phyloP scores from a whole-genome alignment of 2,797 vertebrate genomes.

The Salarias fasciatus region DNA sequence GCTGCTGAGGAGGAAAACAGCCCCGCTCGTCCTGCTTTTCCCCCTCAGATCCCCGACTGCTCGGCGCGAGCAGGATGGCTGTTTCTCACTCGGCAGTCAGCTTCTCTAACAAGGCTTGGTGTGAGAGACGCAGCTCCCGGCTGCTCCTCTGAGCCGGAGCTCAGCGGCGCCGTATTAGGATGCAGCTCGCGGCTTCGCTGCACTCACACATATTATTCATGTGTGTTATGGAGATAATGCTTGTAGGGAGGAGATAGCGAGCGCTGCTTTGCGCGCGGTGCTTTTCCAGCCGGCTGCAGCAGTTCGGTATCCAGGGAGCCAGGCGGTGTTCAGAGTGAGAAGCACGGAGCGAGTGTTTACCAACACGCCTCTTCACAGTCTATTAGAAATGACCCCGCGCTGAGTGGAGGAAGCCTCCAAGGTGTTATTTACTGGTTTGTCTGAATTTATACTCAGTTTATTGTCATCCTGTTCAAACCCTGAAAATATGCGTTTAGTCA shows the following conservation, averaged over 20 bases:
- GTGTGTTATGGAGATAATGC: slow-evolving; percentile 31
- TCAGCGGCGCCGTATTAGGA: slow-evolving; percentile 33
- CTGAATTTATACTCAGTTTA: no score
- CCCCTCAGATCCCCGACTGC: slow-evolving; percentile 12
- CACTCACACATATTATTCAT: slow-evolving; percentile 19
- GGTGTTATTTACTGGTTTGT: not conserved
- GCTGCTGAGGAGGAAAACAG: not conserved
- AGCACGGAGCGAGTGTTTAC: slow-evolving; percentile 13
- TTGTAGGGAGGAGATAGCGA: slow-evolving; percentile 26
- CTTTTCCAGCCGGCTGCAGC: slow-evolving; percentile 18
- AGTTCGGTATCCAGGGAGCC: slow-evolving; percentile 26
- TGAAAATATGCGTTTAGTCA: no score
- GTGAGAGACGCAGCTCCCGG: slow-evolving; percentile 2
- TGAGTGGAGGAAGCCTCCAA: not conserved
- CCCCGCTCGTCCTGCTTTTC: not conserved
- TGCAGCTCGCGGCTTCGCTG: slow-evolving; percentile 37
- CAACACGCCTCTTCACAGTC: not conserved
- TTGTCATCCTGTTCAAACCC: no score
- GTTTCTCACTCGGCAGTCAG: slow-evolving; percentile 3
- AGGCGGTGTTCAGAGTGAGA: slow-evolving; percentile 13
- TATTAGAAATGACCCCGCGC: not conserved
- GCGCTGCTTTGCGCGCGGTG: slow-evolving; percentile 18
- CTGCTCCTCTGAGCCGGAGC: slow-evolving; percentile 6
- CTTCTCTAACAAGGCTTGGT: slow-evolving; percentile 24
- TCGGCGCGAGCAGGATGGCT: slow-evolving; percentile 21